These are phyloP conservation scores for Synanthedon formicaeformis DNA, from an alignment of 2,888 invertebrate species.

Conservation along the genomic window DNA sequence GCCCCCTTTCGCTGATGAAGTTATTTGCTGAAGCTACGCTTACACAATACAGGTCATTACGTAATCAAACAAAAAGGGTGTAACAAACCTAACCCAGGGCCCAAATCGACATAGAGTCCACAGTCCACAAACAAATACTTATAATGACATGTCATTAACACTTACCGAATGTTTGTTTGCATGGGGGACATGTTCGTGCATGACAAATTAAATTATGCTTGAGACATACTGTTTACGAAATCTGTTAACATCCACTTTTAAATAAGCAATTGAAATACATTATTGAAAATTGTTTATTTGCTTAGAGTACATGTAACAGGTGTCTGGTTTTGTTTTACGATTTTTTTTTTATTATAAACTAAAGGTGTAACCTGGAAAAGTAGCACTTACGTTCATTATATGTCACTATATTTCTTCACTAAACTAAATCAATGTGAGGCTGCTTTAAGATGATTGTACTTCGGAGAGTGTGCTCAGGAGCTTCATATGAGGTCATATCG, in stretches of 20 bases:
- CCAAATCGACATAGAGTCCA: background rate
- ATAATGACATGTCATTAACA: conserved; percentile 22
- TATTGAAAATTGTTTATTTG: too few relatives aligned
- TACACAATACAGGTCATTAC: background rate
- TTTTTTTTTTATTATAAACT: too few relatives aligned
- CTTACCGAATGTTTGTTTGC: conserved; percentile 33
- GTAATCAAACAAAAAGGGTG: background rate
- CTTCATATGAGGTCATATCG: too few relatives aligned
- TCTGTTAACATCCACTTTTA: background rate
- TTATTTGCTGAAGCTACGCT: background rate
- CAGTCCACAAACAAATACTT: background rate
- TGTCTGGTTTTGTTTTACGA: too few relatives aligned
- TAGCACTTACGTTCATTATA: too few relatives aligned
- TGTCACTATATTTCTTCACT: too few relatives aligned
- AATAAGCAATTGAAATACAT: too few relatives aligned
- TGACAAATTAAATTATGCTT: conserved; percentile 26
- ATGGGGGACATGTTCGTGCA: conserved; percentile 21
- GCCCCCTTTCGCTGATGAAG: background rate
- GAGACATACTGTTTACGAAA: conserved; percentile 9
- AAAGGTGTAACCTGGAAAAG: too few relatives aligned
- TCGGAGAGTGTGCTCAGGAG: too few relatives aligned
- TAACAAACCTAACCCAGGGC: background rate
- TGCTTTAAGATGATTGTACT: too few relatives aligned
- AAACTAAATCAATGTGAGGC: too few relatives aligned
- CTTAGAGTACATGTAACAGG: too few relatives aligned